These are phyloP conservation scores for Pedetes capensis DNA, from an alignment of 2,113 vertebrate genomes.

Conservation along the genomic window DNA sequence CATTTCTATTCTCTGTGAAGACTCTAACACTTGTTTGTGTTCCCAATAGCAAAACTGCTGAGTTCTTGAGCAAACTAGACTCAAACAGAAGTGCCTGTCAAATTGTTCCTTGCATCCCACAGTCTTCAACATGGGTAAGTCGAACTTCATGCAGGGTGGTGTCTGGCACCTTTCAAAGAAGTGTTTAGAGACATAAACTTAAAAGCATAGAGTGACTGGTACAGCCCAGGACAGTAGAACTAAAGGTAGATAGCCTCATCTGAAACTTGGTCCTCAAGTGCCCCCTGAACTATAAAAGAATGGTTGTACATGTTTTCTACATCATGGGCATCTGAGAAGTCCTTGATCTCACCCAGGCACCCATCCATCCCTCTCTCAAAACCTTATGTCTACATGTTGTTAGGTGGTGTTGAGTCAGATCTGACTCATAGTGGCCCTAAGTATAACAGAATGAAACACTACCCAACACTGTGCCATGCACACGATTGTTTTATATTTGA, in stretches of 20 bases:
- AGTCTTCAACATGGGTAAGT: conserved; percentile 80
- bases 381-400: neutral
- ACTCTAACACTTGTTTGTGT: conserved; percentile 79
- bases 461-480: no score
- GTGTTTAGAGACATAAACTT: neutral
- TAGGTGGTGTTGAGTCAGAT: no score
- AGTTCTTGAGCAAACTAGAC: conserved; percentile 79
- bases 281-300: neutral
- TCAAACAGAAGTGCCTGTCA: conserved; percentile 63
- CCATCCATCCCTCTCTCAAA: neutral
- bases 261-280: neutral
- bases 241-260: neutral
- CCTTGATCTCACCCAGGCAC: neutral
- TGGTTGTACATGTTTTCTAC: neutral
- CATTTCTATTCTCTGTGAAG: conserved; percentile 61
- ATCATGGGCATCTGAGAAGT: neutral
- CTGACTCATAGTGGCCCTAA: no score
- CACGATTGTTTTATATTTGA: no score
- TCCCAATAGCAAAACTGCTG: conserved; percentile 78
- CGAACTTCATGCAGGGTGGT: neutral
- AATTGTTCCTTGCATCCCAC: conserved; percentile 1
- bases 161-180: neutral
- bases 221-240: neutral
- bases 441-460: no score
- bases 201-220: neutral